A percentile compares a stretch with the other conserved stretches of the same genome.
These are phyloP conservation scores for Trachelus troglodyta DNA, from an alignment of 2,888 invertebrate genomes.

Conservation along the genomic window DNA sequence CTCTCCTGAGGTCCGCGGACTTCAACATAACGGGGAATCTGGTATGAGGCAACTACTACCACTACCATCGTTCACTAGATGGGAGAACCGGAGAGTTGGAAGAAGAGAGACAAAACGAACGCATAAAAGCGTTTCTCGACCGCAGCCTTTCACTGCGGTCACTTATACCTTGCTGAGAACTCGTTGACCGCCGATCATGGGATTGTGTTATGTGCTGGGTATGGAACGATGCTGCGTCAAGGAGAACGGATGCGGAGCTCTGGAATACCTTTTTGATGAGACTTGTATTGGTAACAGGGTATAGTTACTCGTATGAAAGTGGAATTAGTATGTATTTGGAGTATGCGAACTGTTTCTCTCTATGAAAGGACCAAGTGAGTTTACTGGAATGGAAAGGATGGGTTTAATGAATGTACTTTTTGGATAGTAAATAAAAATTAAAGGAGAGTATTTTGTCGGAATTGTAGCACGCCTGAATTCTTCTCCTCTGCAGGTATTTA, in stretches of 20 bases:
- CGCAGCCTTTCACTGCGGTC: slow-evolving; percentile 24
- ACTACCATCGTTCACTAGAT: slow-evolving; percentile 8
- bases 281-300: neutral
- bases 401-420: neutral
- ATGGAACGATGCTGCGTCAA: neutral
- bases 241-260: neutral
- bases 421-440: neutral
- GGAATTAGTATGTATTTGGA: neutral
- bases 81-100: slow-evolving; percentile 9
- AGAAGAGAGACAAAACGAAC: slow-evolving; percentile 15
- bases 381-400: neutral
- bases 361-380: neutral
- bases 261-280: neutral
- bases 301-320: neutral
- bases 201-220: neutral
- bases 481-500: neutral
- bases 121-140: slow-evolving; percentile 27
- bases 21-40: slow-evolving; percentile 25
- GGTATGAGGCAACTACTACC: slow-evolving; percentile 12
- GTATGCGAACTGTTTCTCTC: neutral
- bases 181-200: neutral
- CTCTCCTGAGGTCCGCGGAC: slow-evolving; percentile 7
- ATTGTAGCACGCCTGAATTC: neutral
- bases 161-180: slow-evolving; percentile 2
- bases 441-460: neutral